These are phyloP conservation scores for Macrocentrus cingulum DNA, from an alignment of 1,140 invertebrate genomes.

Conservation along the genomic window DNA sequence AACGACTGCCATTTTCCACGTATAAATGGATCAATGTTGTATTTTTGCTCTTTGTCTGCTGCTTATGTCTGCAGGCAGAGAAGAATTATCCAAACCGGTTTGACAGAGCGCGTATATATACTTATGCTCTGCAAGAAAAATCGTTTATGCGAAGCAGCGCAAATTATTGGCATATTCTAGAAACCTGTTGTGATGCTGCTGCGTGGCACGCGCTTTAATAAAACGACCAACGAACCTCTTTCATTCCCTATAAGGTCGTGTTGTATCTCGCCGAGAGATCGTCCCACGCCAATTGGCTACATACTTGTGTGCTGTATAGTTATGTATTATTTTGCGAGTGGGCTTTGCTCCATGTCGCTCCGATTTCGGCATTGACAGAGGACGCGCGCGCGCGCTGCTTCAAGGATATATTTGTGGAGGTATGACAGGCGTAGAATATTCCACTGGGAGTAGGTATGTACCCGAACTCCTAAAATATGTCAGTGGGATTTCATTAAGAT, in stretches of 20 bases:
- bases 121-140: not conserved
- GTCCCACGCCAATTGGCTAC: conserved; percentile 9
- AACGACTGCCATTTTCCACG: not conserved
- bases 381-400: not conserved
- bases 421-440: not conserved
- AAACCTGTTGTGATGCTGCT: not conserved
- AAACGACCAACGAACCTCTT: conserved; percentile 21
- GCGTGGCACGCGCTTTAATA: conserved; percentile 12
- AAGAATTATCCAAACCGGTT: too few relatives aligned
- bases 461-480: too few relatives aligned
- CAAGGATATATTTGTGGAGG: not conserved
- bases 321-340: conserved; percentile 12
- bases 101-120: too few relatives aligned
- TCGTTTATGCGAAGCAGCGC: not conserved
- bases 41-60: not conserved
- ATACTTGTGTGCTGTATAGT: too few relatives aligned
- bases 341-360: not conserved
- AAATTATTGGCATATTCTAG: not conserved
- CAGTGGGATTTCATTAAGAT: too few relatives aligned
- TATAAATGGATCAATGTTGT: not conserved
- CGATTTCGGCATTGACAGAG: conserved; percentile 14
- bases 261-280: conserved; percentile 1
- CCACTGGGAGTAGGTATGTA: too few relatives aligned
- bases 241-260: conserved; percentile 19
- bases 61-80: not conserved